Evolutionary conservation across 2,113 vertebrate genomes (phyloP).

Genomic region (Nymphicus hollandicus): DNA sequence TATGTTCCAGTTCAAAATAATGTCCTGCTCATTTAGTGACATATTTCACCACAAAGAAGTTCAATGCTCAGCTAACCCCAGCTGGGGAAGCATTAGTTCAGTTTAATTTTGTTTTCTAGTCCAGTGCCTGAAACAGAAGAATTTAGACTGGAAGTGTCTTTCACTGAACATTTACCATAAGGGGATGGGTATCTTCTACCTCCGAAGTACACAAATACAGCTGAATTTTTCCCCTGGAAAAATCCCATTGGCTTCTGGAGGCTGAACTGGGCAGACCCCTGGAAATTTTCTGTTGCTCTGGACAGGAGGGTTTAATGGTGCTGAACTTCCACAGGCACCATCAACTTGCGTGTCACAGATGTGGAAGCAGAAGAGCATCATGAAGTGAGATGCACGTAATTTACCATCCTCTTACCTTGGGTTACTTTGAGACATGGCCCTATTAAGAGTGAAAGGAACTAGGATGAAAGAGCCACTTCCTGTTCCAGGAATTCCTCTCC

Average conservation of each 20-base stretch:
- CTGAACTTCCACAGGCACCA: not conserved
- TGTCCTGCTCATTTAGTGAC: not conserved
- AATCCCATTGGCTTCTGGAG: not conserved
- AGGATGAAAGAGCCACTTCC: not conserved
- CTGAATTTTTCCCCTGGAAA: not conserved
- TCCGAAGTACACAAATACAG: not conserved
- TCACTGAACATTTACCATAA: not conserved
- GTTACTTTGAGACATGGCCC: not conserved
- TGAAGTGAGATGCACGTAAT: not conserved
- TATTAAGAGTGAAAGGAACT: not conserved
- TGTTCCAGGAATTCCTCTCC: not conserved
- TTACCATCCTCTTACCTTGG: not conserved
- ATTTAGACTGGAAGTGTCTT: not conserved
- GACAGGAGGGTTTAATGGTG: not conserved
- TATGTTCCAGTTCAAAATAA: not conserved
- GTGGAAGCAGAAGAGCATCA: not conserved
- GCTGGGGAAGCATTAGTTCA: not conserved
- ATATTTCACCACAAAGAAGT: not conserved
- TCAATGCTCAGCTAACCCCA: not conserved
- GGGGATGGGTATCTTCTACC: not conserved
- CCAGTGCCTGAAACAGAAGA: not conserved
- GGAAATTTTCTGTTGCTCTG: not conserved
- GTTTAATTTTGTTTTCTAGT: not conserved
- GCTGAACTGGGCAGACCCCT: not conserved
- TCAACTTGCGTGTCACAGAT: accelerated